Evolutionary conservation across 2,797 vertebrate species (phyloP).

Genomic region (Platyrinchus mystaceus): DNA sequence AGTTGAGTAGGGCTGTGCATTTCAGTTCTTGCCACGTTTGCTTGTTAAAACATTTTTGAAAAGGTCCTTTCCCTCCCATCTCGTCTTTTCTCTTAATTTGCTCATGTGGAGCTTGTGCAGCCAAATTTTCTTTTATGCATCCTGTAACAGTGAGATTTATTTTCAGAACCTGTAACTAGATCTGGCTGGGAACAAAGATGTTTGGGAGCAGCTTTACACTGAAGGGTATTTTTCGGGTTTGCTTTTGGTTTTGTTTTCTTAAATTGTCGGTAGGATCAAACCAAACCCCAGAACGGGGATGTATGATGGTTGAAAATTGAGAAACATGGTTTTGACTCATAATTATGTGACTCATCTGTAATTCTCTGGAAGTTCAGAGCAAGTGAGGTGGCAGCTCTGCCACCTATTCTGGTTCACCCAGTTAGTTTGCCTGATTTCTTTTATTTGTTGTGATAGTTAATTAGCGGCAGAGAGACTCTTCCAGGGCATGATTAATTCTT

Average conservation of each 20-base stretch:
- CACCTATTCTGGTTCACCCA: background rate
- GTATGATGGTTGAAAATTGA: background rate
- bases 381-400: background rate
- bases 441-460: background rate
- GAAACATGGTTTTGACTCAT: background rate
- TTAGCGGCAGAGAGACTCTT: background rate
- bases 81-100: background rate
- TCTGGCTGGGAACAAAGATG: constrained; percentile 9
- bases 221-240: background rate
- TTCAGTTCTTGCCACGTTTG: background rate
- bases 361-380: background rate
- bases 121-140: background rate
- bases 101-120: background rate
- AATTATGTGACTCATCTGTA: background rate
- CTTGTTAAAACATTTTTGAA: background rate
- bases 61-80: background rate
- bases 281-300: background rate
- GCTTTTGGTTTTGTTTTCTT: background rate
- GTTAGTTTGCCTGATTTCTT: background rate
- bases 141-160: background rate
- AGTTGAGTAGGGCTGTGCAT: background rate
- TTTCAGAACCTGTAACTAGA: constrained; percentile 16
- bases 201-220: background rate
- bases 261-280: background rate
- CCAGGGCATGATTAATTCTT: background rate